phyloP scores from a whole-genome alignment of 2,113 vertebrate species.

The Circaetus cinerascens region DNA sequence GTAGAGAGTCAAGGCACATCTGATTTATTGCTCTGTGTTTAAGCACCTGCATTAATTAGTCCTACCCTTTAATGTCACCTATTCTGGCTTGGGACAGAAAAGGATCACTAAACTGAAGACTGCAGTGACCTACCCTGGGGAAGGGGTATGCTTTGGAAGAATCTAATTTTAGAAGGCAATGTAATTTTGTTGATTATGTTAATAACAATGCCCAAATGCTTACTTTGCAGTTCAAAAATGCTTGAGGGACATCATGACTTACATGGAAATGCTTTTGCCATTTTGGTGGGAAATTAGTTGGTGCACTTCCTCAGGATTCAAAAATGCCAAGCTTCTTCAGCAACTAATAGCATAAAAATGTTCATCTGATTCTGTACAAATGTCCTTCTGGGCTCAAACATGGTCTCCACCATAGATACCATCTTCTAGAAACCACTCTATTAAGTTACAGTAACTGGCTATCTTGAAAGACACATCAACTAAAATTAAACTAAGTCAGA shows the following conservation, averaged over 20 bases:
- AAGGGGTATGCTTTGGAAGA: neutral
- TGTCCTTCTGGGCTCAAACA: neutral
- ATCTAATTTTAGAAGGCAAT: neutral
- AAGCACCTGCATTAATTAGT: neutral
- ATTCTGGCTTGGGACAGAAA: neutral
- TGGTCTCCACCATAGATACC: neutral
- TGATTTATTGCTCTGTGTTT: neutral
- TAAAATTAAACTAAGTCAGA: neutral
- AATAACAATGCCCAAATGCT: neutral
- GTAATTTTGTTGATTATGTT: neutral
- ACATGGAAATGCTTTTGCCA: neutral
- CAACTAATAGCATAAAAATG: neutral
- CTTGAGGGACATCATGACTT: neutral
- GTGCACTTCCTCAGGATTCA: neutral
- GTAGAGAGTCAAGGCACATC: neutral
- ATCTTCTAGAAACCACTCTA: neutral
- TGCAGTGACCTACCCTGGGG: neutral
- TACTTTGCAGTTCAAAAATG: neutral
- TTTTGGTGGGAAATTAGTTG: neutral
- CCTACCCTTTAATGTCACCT: conserved; percentile 11
- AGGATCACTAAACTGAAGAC: neutral
- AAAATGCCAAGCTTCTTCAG: neutral
- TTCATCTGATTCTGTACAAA: neutral
- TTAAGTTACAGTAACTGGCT: neutral
- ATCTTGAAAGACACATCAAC: neutral